Base-by-base conservation (phyloP, 2,888 invertebrate species). In the Brachyptera putata region DNA sequence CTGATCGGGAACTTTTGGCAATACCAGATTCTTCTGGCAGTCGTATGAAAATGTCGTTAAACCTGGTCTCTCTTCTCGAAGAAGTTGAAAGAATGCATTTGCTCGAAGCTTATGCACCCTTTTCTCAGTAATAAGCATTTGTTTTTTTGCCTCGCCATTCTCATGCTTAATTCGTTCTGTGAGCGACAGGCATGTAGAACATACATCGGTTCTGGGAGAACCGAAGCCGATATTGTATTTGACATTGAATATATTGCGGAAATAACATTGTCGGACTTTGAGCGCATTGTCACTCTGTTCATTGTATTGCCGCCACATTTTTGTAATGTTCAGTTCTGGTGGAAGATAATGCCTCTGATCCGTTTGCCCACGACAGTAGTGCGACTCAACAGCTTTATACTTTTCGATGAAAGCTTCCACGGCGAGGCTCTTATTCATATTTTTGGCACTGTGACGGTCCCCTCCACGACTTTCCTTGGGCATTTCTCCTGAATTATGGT, bases 1-100 rank as follows among this genome's bases (percentile, higher is more conserved):
- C 49, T 66, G 66, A 58, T 66, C 64, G 13, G 66, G 64, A 14
- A 66, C 36, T 53, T 62, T 66, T 22, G 64, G 64, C 48, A 63
- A 49, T 39, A 46, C 61, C 22, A 43, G 34, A 34, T 65, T 63
- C 46, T 64, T 65, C 50, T 65, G 60, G 30, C 56, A 56, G 37
- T 56, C 56, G 24, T 22, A 56, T 3, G 56, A 56, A 18, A 56
- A 56, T 22, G 22, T 56, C 24, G 24, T 56, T 22, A 56, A 5
- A 11, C 56, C 56, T 22, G 14, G 13, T 24, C 37, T 56, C 22
- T 37, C 41, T 22, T 56, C 41, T 9, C 56, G 25, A 13, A 56
- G 34, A 37, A n/a, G 14, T 36, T 56, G 22, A 49, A 39, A 16
- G n/a, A 56, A 56, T 21, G 55, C 34, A n/a, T 16, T 26, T n/a